Evolutionary conservation across 2,888 invertebrate species (phyloP).

Genomic region (Cerastis rubricosa): DNA sequence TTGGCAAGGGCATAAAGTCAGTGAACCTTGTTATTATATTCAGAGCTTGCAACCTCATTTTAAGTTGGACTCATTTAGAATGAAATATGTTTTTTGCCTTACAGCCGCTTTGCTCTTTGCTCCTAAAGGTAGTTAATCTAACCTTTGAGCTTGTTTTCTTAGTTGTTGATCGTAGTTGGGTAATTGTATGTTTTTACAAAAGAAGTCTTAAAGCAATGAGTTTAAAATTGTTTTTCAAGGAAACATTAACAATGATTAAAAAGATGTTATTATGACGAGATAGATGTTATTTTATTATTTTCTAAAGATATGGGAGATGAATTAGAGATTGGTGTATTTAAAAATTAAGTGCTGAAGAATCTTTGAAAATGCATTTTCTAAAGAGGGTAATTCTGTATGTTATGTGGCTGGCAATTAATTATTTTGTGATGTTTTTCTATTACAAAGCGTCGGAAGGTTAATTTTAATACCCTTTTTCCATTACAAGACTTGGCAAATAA

Average conservation of each 20-base stretch:
- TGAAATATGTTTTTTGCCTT: background rate
- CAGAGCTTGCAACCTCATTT: constrained; percentile 49
- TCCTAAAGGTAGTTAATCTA: background rate
- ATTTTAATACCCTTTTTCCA: no score
- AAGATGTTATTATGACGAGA: no score
- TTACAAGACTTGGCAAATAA: background rate
- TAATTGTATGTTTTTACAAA: background rate
- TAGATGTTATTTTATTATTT: no score
- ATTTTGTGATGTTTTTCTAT: background rate
- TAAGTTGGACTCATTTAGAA: constrained; percentile 25
- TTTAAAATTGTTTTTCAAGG: background rate
- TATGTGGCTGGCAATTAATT: no score
- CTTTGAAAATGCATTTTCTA: no score
- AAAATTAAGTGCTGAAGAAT: background rate
- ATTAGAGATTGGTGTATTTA: background rate
- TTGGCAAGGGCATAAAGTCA: constrained; percentile 58
- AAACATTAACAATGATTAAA: background rate
- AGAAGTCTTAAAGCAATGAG: background rate
- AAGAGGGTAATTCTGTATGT: no score
- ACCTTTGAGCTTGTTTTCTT: constrained; percentile 12
- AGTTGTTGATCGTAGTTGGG: background rate
- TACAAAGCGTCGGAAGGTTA: background rate
- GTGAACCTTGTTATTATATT: constrained; percentile 49
- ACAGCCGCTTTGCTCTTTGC: background rate
- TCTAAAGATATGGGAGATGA: background rate